These are phyloP conservation scores for Oreochromis grahami DNA, from an alignment of 2,797 vertebrate genomes.

Conservation along the genomic window DNA sequence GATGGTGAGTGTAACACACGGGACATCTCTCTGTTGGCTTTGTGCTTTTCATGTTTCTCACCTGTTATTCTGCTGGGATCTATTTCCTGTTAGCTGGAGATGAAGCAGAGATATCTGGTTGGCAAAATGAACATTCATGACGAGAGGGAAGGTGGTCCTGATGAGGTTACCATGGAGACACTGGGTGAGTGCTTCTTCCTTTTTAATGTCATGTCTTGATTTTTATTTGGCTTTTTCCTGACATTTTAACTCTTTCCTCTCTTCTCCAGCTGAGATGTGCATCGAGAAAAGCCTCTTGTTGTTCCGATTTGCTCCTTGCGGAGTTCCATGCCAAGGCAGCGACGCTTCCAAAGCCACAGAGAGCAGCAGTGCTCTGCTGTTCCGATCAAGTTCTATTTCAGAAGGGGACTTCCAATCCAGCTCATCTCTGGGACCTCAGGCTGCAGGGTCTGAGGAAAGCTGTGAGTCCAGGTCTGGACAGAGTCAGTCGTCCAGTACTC, in stretches of 20 bases:
- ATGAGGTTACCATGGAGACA: conserved; percentile 85
- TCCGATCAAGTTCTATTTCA: conserved; percentile 76
- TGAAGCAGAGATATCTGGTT: conserved; percentile 92
- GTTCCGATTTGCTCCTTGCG: conserved; percentile 81
- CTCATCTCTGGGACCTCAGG: conserved; percentile 29
- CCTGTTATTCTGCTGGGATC: not conserved
- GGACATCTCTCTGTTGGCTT: not conserved
- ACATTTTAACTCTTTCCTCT: not conserved
- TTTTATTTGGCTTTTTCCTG: not conserved
- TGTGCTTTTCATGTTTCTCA: not conserved
- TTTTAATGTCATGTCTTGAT: not conserved
- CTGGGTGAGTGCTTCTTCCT: conserved; percentile 78
- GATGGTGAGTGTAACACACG: conserved; percentile 85
- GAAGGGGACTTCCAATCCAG: conserved; percentile 86
- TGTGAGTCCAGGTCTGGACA: conserved; percentile 5
- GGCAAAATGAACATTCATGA: conserved; percentile 79
- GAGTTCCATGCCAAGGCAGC: conserved; percentile 25
- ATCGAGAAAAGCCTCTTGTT: conserved; percentile 91
- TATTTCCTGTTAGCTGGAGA: conserved; percentile 83
- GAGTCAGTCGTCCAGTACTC: conserved; percentile 17
- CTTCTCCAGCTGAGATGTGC: conserved; percentile 83
- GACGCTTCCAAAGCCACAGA: conserved; percentile 53
- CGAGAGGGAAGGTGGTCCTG: conserved; percentile 72
- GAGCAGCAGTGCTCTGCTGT: conserved; percentile 28
- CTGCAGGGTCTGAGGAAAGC: conserved; percentile 16